A percentile compares a stretch with the other conserved stretches of the same genome.
phyloP scores from a whole-genome alignment of 2,888 invertebrate genomes.

The Eristalinus aeneus region DNA sequence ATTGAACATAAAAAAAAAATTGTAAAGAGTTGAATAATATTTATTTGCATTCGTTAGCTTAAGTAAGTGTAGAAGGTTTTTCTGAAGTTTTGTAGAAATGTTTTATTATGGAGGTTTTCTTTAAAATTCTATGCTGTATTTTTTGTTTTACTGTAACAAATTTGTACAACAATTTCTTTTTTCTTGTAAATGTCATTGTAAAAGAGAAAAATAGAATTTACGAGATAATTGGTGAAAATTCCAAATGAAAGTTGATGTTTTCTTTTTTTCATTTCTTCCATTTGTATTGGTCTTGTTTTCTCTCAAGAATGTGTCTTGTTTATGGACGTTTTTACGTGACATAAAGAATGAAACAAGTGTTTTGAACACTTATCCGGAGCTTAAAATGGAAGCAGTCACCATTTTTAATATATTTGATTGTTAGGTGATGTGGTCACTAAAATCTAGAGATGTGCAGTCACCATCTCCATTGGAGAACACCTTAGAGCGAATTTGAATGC shows the following conservation, averaged over 20 bases:
- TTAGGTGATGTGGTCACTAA: no score
- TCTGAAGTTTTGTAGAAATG: constrained; percentile 25
- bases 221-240: constrained; percentile 31
- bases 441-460: no score
- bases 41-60: constrained; percentile 61
- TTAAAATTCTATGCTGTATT: not conserved
- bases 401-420: no score
- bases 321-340: no score
- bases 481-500: no score
- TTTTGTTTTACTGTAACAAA: constrained; percentile 17
- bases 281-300: not conserved
- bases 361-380: no score
- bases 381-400: no score
- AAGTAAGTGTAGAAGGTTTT: constrained; percentile 32
- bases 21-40: constrained; percentile 69
- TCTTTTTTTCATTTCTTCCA: constrained; percentile 18
- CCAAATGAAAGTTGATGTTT: constrained; percentile 17
- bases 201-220: constrained; percentile 43
- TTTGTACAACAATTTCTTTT: constrained; percentile 23
- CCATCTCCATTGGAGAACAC: no score
- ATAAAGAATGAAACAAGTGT: not conserved
- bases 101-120: constrained; percentile 5
- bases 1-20: constrained; percentile 22
- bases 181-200: constrained; percentile 58
- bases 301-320: not conserved